Percentiles rank a stretch among this genome's conserved stretches.
Evolutionary conservation across 2,888 invertebrate species (phyloP).

Genomic region (Seira ritae): DNA sequence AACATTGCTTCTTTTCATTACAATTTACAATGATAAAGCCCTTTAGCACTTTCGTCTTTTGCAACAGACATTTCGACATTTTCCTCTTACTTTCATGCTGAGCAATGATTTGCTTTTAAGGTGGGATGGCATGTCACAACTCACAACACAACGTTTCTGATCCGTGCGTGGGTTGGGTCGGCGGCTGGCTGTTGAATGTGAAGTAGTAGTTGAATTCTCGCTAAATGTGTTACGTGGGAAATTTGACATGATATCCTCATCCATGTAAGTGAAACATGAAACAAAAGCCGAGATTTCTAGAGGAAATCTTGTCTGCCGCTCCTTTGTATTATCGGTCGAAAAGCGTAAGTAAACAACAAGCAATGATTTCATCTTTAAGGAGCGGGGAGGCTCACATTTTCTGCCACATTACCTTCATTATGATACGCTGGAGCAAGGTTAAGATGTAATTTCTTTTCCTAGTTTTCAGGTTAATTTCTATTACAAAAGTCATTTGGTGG

Average conservation of each 20-base stretch:
- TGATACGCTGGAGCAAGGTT: background rate
- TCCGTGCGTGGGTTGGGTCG: background rate
- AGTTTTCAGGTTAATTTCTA: slow-evolving; percentile 2
- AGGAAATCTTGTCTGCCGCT: background rate
- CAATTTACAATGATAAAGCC: background rate
- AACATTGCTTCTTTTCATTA: slow-evolving; percentile 1
- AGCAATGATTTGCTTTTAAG: background rate
- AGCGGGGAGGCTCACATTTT: slow-evolving; percentile 34
- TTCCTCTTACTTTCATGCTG: background rate
- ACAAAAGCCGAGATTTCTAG: background rate
- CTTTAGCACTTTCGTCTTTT: background rate
- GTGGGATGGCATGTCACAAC: background rate
- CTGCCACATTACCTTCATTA: slow-evolving; percentile 46
- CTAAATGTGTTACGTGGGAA: background rate
- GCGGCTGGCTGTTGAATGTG: too few relatives aligned
- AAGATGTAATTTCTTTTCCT: background rate
- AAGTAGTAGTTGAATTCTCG: too few relatives aligned
- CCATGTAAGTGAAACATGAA: background rate
- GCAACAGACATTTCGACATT: background rate
- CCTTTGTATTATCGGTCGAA: background rate
- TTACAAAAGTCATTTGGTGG: background rate
- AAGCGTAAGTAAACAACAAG: slow-evolving; percentile 22
- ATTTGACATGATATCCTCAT: background rate
- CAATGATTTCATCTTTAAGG: slow-evolving; percentile 14
- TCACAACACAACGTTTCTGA: background rate